Evolutionary conservation across 2,113 vertebrate genomes (phyloP), one percentile per base, ranked within the genome.

Genomic region (Solea senegalensis): DNA sequence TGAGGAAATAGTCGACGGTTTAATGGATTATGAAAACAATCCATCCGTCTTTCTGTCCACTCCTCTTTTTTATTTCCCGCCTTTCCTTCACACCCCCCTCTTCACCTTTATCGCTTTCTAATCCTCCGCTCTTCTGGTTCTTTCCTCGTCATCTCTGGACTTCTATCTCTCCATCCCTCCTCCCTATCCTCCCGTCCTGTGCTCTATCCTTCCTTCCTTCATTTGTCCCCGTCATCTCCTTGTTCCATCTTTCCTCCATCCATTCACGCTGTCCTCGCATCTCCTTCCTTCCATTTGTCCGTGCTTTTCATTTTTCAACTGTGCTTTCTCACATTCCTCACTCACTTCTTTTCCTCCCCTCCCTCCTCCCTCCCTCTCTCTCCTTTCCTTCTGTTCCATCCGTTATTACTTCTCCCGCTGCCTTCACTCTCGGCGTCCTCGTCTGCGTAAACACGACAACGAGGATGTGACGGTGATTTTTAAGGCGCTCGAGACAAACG

Each of bases 361-460:
- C 10, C 3, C 65, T 55, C n/a, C 2, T 7, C 9, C 40, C 9
- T 55, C 34, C 8, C 41, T 50, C 21, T 21, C 21, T 21, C 21
- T 21, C 21, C 64, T 82, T 85, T 60, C 90, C 89, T 16, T 61
- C 58, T 61, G 6, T 34, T 34, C 41, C 12, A 71, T 57, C 50
- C 40, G 21, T 56, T 28, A 44, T 53, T 10, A 44, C 21, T 43
- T n/a, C 1, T 12, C 34, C 4, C 34, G 40, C 9, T 15, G 10
- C 7, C 39, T 8, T n/a, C 46, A 8, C 40, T 14, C 87, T 86
- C 90, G 4, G 11, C 12, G 2, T 92, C 93, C n/a, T 57, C 12
- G 6, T 11, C 27, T 40, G 27, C 6, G 64, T 39, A 14, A 74
- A 74, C 61, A 50, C 11, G 10, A 64, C 46, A 15, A 43, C 15